Base-by-base conservation (phyloP, 2,113 vertebrate species). In the Dipodomys ordii region DNA sequence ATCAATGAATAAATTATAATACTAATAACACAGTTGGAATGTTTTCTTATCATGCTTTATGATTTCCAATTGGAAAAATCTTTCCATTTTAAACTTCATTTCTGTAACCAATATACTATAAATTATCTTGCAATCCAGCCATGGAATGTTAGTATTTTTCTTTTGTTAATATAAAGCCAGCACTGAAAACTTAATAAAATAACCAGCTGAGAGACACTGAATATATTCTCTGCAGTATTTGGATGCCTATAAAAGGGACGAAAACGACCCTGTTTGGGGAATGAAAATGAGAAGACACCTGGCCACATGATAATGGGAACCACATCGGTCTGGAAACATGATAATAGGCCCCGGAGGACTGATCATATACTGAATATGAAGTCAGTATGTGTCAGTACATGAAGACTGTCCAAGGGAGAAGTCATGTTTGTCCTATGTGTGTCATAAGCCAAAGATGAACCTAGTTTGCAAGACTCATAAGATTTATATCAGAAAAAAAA, bases 31-130 rank as follows among this genome's bases (percentile, higher is more conserved):
- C 11, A 49, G 69, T 60, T 76, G 74, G 71, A 86, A 49, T 64
- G 2, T 90, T 85, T 96, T 96, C 92, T 96, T 97, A 94, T 96
- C 88, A 87, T 88, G 90, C 93, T 96, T 96, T 95, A 90, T 92
- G 91, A 92, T 88, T 44, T 69, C 83, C n/a, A 73, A 16, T 96
- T 97, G 90, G 93, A 97, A 88, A 77, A 25, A 10, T 79, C 10
- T 85, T 95, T 84, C 67, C 91, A 87, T 4, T 82, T 79, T 53
- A 91, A 83, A 46, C 60, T 83, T 94, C 67, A 69, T 90, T 87
- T 92, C 88, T 88, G 62, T 60, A 84, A 53, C 49, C 74, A 74
- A 73, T 88, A 73, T 49, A 20, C 64, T 57, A 1, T 82, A 83
- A 68, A 88, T 87, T 90, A 64, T 28, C 35, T 94, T 82, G 73